phyloP scores from a whole-genome alignment of 2,113 vertebrate species.

The Cynocephalus volans region DNA sequence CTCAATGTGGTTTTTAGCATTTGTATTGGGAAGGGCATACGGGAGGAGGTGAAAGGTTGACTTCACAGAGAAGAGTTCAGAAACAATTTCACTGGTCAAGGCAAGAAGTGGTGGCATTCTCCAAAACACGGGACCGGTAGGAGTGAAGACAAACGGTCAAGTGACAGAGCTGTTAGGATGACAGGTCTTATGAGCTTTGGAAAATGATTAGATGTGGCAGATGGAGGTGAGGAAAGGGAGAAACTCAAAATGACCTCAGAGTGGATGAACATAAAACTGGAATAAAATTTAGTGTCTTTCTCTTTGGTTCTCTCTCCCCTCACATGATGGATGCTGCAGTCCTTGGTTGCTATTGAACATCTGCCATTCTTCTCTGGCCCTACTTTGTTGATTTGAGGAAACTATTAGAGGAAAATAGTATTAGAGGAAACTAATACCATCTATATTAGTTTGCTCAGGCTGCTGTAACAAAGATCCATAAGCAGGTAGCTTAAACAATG shows the following conservation, averaged over 20 bases:
- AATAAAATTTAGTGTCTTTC: background rate
- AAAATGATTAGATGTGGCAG: background rate
- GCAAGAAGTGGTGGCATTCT: background rate
- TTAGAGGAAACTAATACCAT: background rate
- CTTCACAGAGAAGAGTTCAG: background rate
- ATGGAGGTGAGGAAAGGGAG: background rate
- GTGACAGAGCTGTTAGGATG: background rate
- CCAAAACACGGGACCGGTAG: background rate
- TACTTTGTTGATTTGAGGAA: too few species aligned
- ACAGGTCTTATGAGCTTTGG: background rate
- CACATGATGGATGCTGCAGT: background rate
- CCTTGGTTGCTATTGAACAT: fast-evolving
- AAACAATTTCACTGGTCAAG: background rate
- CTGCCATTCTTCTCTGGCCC: background rate
- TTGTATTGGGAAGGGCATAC: background rate
- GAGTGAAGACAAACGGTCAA: background rate
- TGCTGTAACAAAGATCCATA: too few species aligned
- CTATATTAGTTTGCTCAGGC: background rate
- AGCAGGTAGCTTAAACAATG: background rate
- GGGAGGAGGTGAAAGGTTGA: too few species aligned
- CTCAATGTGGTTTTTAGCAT: background rate
- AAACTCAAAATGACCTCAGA: background rate
- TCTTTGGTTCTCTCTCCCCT: background rate
- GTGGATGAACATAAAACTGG: background rate
- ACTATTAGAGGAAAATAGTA: too few species aligned